phyloP scores from a whole-genome alignment of 92 coral and sea anemone genomes.

The Epizoanthus fatuus region DNA sequence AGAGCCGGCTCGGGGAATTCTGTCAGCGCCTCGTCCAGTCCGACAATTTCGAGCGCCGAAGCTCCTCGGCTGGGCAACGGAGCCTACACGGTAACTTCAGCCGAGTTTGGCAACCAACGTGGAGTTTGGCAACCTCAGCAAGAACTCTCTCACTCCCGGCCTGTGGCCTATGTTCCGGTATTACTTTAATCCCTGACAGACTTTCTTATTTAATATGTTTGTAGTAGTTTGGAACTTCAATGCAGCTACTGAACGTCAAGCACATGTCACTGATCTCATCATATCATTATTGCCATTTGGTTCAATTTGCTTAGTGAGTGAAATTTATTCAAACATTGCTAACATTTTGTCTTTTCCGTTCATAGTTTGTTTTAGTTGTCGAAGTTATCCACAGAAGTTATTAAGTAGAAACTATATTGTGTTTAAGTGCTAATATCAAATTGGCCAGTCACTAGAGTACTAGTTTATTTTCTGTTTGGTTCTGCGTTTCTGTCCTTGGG shows the following conservation, averaged over 20 bases:
- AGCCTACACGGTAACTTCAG: conserved; percentile 77
- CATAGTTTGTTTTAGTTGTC: conserved; percentile 31
- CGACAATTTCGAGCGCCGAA: conserved; percentile 89
- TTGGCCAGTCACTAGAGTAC: conserved; percentile 10
- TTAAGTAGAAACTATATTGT: conserved; percentile 38
- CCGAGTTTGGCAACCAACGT: conserved; percentile 90
- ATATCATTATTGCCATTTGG: conserved; percentile 11
- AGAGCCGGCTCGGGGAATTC: conserved; percentile 81
- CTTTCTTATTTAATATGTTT: conserved; percentile 60
- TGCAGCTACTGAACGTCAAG: conserved; percentile 43
- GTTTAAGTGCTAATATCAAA: conserved; percentile 36
- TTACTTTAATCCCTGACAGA: conserved; percentile 90
- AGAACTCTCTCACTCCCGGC: conserved; percentile 87
- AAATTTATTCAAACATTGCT: conserved; percentile 36
- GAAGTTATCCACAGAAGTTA: conserved; percentile 21
- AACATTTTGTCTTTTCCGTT: conserved; percentile 25
- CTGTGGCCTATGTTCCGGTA: conserved; percentile 98
- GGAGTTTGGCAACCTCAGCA: conserved; percentile 99
- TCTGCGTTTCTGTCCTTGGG: conserved; percentile 42
- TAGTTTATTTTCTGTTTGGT: conserved; percentile 36
- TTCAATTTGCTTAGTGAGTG: conserved; percentile 34
- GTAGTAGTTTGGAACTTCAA: conserved; percentile 59
- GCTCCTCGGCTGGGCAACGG: conserved; percentile 72
- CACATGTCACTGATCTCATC: conserved; percentile 34
- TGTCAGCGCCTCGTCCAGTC: conserved; percentile 84